Percentiles rank a stretch among this genome's conserved stretches.
Evolutionary conservation across 2,797 vertebrate genomes (phyloP).

Genomic region (Antennarius maculatus): DNA sequence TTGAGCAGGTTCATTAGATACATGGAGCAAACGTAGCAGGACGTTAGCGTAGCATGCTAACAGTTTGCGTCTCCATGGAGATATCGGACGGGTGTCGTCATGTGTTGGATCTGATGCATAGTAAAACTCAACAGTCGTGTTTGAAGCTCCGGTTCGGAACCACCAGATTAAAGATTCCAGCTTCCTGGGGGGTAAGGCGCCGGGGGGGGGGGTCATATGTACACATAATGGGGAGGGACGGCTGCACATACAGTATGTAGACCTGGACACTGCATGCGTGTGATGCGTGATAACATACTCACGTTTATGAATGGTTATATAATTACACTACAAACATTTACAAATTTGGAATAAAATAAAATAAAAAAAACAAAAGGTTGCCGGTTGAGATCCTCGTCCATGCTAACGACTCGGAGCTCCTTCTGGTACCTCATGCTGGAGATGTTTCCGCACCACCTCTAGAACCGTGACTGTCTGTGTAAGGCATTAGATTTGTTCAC

Average conservation of each 20-base stretch:
- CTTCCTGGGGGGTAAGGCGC: neutral
- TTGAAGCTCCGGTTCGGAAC: neutral
- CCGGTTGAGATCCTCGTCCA: conserved; percentile 75
- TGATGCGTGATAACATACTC: conserved; percentile 78
- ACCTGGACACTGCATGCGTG: conserved; percentile 76
- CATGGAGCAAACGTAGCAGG: too few species aligned
- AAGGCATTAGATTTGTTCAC: conserved; percentile 78
- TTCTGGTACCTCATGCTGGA: conserved; percentile 45
- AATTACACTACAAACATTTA: conserved; percentile 84
- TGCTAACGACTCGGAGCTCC: conserved; percentile 76
- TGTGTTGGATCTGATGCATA: conserved; percentile 29
- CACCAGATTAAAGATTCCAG: too few species aligned
- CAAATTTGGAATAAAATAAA: conserved; percentile 65
- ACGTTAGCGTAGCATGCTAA: neutral
- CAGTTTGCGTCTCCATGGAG: too few species aligned
- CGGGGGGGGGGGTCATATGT: conserved; percentile 26
- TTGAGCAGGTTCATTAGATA: neutral
- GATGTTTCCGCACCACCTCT: conserved; percentile 44
- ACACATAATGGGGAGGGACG: neutral
- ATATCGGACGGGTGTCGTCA: too few species aligned
- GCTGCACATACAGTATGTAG: conserved; percentile 71
- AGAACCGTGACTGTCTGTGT: conserved; percentile 68
- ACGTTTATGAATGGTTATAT: conserved; percentile 78
- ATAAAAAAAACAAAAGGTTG: conserved; percentile 7
- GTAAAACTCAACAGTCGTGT: conserved; percentile 43